Base-by-base conservation (phyloP, 2,888 invertebrate genomes). In the Parnassius orleans region DNA sequence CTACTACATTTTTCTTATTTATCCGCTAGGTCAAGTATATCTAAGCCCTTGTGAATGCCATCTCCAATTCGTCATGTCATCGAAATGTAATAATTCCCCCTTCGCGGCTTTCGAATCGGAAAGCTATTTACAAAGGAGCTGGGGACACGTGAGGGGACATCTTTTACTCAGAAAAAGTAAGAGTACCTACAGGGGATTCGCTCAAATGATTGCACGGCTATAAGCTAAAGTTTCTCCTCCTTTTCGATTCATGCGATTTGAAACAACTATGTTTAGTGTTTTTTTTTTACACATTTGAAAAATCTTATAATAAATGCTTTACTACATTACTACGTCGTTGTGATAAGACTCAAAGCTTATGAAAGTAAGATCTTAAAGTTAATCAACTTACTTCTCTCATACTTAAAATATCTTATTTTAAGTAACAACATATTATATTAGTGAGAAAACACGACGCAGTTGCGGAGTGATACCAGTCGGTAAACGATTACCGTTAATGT, bases 51-150 rank as follows among this genome's bases (percentile, higher is more conserved):
- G 69, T 68, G 72, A 65, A 68, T 80, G 83, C 82, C 86, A 81
- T 84, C 83, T 81, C 72, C 78, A 83, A 87, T 89, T 86, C 84
- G 85, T 83, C 86, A 79, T 87, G 89, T 90, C 90, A 90, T 90
- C 88, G 83, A 87, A 89, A 88, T 83, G 87, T 83, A 88, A 87
- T 90, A 89, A 87, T 85, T 83, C 82, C 85, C 84, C 84, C 77
- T 72, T 65, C 68, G 65, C 66, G 71, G 74, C 76, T 71, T 71
- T 69, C 70, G 74, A 76, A 81, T 86, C 78, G 80, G 78, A 81
- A 82, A 82, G 83, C 83, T 86, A 86, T 88, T 87, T 84, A 87
- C 86, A 86, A 86, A 86, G 80, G 79, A 77, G 72, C 73, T 63
- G 75, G 76, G 78, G 80, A 77, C 74, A 77, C 68, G 71, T 72